Evolutionary conservation across 92 coral and sea anemone species (phyloP), one percentile per base, ranked within the genome.

Genomic region (Montipora capitata): DNA sequence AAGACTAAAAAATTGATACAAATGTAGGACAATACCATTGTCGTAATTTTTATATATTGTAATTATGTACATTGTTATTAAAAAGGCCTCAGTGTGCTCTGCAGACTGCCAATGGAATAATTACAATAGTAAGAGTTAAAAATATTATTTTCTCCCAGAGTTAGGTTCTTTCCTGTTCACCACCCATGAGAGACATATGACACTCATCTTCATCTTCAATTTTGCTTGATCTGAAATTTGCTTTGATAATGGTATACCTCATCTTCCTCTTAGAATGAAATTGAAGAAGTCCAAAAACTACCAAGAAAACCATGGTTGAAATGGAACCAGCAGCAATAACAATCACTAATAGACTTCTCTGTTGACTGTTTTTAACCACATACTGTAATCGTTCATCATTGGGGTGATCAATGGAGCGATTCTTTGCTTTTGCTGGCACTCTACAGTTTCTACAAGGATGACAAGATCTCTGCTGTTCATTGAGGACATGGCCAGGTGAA

Each of bases 281-380:
- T 80, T 95, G 98, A 15, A 95, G 92, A 61, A 93, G 75, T 35
- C 96, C 98, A 79, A 93, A 89, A 10, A 95, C 76, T 52, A 89
- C 78, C 64, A 94, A 49, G 70, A 93, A 95, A 7, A 89, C 44
- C 5, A 85, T 72, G 20, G 94, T 69, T 78, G 95, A 80, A 48
- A 87, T 20, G 2, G 85, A 67, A 58, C 89, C 81, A 35, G 93
- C 87, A 72, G 85, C 70, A 52, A 91, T 79, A 7, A 81, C 93
- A 76, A 95, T 72, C 63, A 77, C 5, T 9, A 87, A 78, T 12
- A 94, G 48, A 0, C 94, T 91, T 42, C 72, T 91, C 63, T 84
- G 78, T 45, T 88, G 68, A 13, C 92, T 91, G 40, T 93, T 94
- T 3, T 85, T 81, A 35, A 95, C 90, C 1, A 95, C 78, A 77